Conservation (phyloP, 2,888 invertebrate genomes). For the Anthoptus insignis region DNA sequence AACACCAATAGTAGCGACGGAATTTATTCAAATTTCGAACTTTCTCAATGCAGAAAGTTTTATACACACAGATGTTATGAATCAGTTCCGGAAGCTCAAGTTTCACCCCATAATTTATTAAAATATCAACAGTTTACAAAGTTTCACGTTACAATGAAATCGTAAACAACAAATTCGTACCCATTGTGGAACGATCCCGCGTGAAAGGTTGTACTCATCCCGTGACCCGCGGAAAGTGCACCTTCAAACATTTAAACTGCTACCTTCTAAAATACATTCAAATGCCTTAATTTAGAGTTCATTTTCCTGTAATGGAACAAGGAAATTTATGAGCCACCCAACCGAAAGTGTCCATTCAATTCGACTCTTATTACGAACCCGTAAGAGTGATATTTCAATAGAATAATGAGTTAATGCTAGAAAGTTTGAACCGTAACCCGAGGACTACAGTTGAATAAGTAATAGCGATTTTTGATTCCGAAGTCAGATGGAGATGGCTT, state of each 20-base stretch:
- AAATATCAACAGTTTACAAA: slow-evolving; percentile 51
- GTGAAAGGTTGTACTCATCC: slow-evolving; percentile 86
- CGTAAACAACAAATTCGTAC: slow-evolving; percentile 59
- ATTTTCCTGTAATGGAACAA: slow-evolving; percentile 43
- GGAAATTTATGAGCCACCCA: slow-evolving; percentile 39
- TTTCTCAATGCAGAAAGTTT: no score
- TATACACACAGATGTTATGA: no score
- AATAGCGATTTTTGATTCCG: slow-evolving; percentile 52
- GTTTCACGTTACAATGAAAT: slow-evolving; percentile 59
- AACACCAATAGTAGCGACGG: no score
- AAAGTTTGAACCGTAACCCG: slow-evolving; percentile 69
- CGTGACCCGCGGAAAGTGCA: slow-evolving; percentile 82
- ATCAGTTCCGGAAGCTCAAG: slow-evolving; percentile 7
- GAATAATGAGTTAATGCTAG: slow-evolving; percentile 54
- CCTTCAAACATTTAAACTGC: slow-evolving; percentile 59
- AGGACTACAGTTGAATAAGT: slow-evolving; percentile 56
- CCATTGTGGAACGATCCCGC: slow-evolving; percentile 74
- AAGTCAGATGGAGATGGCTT: slow-evolving; percentile 49
- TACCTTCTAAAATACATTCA: slow-evolving; percentile 23
- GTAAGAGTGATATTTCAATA: slow-evolving; percentile 52
- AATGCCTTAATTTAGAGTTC: slow-evolving; percentile 38
- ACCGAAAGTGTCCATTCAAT: slow-evolving; percentile 60
- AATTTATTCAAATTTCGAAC: no score
- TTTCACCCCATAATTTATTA: slow-evolving; percentile 49
- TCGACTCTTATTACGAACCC: slow-evolving; percentile 55